Evolutionary conservation across 2,797 vertebrate species (phyloP), one percentile per base, ranked within the genome.

Genomic region (Anguilla obscura): DNA sequence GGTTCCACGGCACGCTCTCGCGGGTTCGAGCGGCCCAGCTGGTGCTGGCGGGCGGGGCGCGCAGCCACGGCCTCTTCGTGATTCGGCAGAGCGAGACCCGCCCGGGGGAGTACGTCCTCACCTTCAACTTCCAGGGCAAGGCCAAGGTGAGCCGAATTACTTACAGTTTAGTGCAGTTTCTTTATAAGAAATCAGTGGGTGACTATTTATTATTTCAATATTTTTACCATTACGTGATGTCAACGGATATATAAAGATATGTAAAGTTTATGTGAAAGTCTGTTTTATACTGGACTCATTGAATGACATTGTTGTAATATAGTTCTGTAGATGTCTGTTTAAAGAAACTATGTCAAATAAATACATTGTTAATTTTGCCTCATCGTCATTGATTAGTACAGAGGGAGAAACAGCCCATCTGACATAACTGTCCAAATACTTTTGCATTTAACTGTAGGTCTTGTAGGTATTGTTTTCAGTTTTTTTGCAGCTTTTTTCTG

Each of bases 41-140:
- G 92, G 98, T 99, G 87, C 96, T 99, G 0, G 95, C 97, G 0
- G 98, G 98, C 0, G 98, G 98, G 0, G 92, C 96, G 33, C 96
- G 97, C 85, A 99, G 97, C 91, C 98, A 99, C 0, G 98, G 98
- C 0, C 92, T 99, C 85, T 99, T 99, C 0, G 98, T 99, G 93
- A 98, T 99, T 90, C 97, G 98, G n/a, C 98, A 99, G 93, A 99
- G 98, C 0, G 98, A 99, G 94, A 99, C 98, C 0, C 95, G 98
- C 79, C 98, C 97, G 0, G 98, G 98, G 24, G 98, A 99, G 91
- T 99, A 98, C 0, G 98, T 99, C 84, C 97, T 99, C 90, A 99
- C 98, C 90, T 99, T 99, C 94, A 99, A 99, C 96, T 99, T 99
- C 95, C 98, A 99, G 94, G 98, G 98, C 86, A 99, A 99, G 94